These are phyloP conservation scores for Pseudocheirus occidentalis DNA, from an alignment of 2,797 vertebrate species.

Conservation along the genomic window DNA sequence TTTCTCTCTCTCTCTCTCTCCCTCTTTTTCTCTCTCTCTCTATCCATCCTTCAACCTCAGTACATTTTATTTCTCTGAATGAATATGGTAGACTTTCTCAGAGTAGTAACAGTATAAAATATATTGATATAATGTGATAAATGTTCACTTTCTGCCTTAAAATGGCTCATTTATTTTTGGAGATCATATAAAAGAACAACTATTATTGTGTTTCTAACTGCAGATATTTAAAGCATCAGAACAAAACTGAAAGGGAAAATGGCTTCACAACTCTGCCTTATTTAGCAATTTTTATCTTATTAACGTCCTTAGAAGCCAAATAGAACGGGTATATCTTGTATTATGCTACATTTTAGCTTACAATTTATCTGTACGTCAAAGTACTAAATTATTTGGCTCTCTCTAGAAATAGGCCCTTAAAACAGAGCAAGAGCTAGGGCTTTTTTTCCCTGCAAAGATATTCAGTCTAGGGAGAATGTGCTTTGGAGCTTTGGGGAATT, in stretches of 20 bases:
- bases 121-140: not conserved
- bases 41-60: not conserved
- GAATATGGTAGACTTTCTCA: not conserved
- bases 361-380: not conserved
- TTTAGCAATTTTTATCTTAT: not conserved
- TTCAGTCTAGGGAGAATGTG: not conserved
- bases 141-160: not conserved
- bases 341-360: constrained; percentile 46
- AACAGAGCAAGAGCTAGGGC: not conserved
- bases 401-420: not conserved
- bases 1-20: no score
- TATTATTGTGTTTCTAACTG: not conserved
- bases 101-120: not conserved
- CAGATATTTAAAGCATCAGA: not conserved
- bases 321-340: constrained; percentile 1
- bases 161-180: constrained; percentile 17
- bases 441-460: not conserved
- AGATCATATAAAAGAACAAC: not conserved
- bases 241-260: not conserved
- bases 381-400: constrained; percentile 12
- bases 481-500: not conserved
- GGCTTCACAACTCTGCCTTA: not conserved
- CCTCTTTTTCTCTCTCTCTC: no score
- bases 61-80: not conserved
- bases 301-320: constrained; percentile 37